Evolutionary conservation across 2,888 invertebrate genomes (phyloP), one percentile per base, ranked within the genome.

Genomic region (Scaptomyza parva): DNA sequence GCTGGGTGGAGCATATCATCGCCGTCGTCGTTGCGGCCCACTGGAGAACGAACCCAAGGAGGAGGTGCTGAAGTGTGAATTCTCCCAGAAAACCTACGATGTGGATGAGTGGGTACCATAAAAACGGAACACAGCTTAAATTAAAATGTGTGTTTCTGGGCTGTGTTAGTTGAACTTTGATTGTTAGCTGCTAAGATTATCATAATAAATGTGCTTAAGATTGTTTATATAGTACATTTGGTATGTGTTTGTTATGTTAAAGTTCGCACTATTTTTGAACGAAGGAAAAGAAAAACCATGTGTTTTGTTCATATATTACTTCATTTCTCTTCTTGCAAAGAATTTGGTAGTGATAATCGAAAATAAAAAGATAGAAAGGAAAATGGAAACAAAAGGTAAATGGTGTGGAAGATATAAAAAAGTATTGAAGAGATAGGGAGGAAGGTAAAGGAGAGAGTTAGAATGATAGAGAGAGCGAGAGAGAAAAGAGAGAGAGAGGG

Each of bases 61-160:
- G 39, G 53, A 66, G 37, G 71, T 50, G 7, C 55, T 79, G 6
- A 52, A 73, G 24, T 88, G 88, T 39, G 82, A 88, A 44, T 85
- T 45, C 17, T 53, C 76, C 9, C 73, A 86, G 60, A 85, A 76
- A 33, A 63, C 62, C 9, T 72, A 68, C 40, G 88, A 86, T 45
- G 82, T 76, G 43, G 79, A 88, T 26, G 76, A 87, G 22, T 74
- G 70, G 76, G 85, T 88, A 48, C 87, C 86, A 14, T 84, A 52
- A 64, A n/a, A n/a, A n/a, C n/a, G 37, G 0, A 18, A 20, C 14
- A 7, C 26, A 22, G 50, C 50, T 45, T 14, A 12, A 18, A 20
- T 4, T n/a, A 4, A 30, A 18, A 9, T 28, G 0, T 35, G 8
- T 14, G 17, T 37, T 3, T 37, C 5, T n/a, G 67, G 75, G 70